A percentile compares a stretch with the other conserved stretches of the same genome.
Conservation (phyloP, 2,888 invertebrate genomes). For the Lasioglossum leucozonium region DNA sequence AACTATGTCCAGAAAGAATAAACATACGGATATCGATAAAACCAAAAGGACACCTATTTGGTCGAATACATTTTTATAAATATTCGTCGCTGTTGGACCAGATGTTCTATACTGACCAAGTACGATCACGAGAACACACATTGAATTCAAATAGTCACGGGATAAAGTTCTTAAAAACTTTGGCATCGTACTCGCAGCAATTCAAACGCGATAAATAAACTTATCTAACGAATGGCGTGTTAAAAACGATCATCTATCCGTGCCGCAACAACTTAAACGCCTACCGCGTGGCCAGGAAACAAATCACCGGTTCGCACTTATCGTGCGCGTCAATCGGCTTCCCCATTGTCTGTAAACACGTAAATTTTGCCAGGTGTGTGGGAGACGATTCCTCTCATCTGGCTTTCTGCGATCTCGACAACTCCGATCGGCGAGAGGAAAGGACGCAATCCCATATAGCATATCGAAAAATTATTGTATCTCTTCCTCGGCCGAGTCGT, state of each 20-base stretch:
- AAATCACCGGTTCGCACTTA: constrained; percentile 65
- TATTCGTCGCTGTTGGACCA: not conserved
- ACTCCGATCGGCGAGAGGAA: constrained; percentile 48
- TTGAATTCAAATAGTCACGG: not conserved
- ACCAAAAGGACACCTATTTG: too few species aligned
- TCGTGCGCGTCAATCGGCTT: constrained; percentile 63
- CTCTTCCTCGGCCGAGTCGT: not conserved
- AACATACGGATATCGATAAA: too few species aligned
- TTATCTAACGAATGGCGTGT: not conserved
- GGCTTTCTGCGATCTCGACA: constrained; percentile 60
- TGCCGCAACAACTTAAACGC: constrained; percentile 39
- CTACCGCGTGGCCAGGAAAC: constrained; percentile 58
- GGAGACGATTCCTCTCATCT: constrained; percentile 58
- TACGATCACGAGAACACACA: not conserved
- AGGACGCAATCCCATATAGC: not conserved
- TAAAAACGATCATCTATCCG: constrained; percentile 18
- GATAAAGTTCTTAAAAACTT: not conserved
- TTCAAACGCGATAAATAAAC: not conserved
- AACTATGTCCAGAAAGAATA: too few species aligned
- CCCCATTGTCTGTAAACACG: constrained; percentile 57
- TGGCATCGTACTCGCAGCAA: too few species aligned
- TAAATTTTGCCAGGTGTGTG: constrained; percentile 66
- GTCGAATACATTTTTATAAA: too few species aligned
- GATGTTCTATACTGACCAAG: not conserved
- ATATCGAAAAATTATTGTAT: not conserved